Evolutionary conservation across 2,113 vertebrate genomes (phyloP).

Genomic region (Lichenostomus cassidix): DNA sequence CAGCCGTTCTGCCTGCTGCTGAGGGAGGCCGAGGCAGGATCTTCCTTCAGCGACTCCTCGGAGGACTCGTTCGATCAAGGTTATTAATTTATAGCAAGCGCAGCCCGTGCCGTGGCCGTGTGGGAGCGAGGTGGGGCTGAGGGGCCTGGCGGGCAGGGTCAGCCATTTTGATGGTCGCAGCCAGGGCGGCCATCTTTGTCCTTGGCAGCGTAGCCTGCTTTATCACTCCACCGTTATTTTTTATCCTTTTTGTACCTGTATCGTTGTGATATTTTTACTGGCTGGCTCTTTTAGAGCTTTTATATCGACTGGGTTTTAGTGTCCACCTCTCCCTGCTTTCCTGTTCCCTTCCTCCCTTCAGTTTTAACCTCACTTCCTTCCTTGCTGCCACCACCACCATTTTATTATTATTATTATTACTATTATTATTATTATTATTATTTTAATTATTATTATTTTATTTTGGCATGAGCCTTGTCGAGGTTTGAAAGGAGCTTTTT

Average conservation of each 20-base stretch:
- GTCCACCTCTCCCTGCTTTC: constrained; percentile 63
- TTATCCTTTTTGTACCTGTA: constrained; percentile 74
- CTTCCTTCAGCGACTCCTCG: constrained; percentile 86
- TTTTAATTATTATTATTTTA: constrained; percentile 16
- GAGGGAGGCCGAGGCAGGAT: constrained; percentile 85
- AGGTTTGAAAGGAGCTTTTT: constrained; percentile 74
- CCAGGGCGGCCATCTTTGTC: constrained; percentile 71
- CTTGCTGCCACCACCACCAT: constrained; percentile 56
- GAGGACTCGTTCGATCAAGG: constrained; percentile 99
- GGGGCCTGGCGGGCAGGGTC: constrained; percentile 46
- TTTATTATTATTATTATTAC: constrained; percentile 5
- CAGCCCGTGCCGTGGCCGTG: background rate
- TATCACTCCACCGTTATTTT: constrained; percentile 40
- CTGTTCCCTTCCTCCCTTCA: constrained; percentile 6
- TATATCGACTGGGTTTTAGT: constrained; percentile 61
- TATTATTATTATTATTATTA: background rate
- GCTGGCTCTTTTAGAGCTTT: constrained; percentile 78
- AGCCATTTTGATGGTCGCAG: constrained; percentile 71
- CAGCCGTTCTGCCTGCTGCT: constrained; percentile 94
- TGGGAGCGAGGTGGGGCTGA: background rate
- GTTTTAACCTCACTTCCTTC: constrained; percentile 41
- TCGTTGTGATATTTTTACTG: constrained; percentile 73
- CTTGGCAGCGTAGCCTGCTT: constrained; percentile 80
- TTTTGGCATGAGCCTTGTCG: constrained; percentile 63
- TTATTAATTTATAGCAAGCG: constrained; percentile 87